Conservation (phyloP, 2,888 invertebrate species). For the Acrobasis suavella region DNA sequence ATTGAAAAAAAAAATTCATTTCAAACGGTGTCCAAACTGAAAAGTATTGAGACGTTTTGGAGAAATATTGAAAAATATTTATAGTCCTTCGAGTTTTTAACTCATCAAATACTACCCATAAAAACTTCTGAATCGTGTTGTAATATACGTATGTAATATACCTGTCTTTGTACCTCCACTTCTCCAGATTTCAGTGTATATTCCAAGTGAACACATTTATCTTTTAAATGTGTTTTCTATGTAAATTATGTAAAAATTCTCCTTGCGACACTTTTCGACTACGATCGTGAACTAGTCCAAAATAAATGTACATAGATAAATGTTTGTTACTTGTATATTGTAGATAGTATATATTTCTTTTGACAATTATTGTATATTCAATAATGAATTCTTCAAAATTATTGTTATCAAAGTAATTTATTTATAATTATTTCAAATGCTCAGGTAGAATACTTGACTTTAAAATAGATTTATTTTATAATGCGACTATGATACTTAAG, state of each 20-base stretch:
- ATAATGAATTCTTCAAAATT: slow-evolving; percentile 66
- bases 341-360: slow-evolving; percentile 81
- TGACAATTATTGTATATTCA: slow-evolving; percentile 74
- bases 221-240: slow-evolving; percentile 53
- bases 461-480: slow-evolving; percentile 53
- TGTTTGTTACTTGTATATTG: slow-evolving; percentile 82
- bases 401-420: slow-evolving; percentile 69
- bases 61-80: too few relatives aligned
- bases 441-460: slow-evolving; percentile 64
- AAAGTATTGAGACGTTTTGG: too few relatives aligned
- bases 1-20: too few relatives aligned
- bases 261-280: slow-evolving; percentile 61
- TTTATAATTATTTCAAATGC: slow-evolving; percentile 69
- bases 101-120: background rate
- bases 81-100: too few relatives aligned
- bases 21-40: too few relatives aligned
- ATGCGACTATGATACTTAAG: slow-evolving; percentile 59
- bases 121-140: background rate
- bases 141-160: background rate
- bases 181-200: slow-evolving; percentile 20
- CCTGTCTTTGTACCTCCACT: background rate
- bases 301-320: slow-evolving; percentile 81
- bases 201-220: slow-evolving; percentile 21
- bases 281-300: slow-evolving; percentile 79
- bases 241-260: slow-evolving; percentile 71